Conservation (phyloP, 2,797 vertebrate genomes). For the Stomatorhinus walkeri region DNA sequence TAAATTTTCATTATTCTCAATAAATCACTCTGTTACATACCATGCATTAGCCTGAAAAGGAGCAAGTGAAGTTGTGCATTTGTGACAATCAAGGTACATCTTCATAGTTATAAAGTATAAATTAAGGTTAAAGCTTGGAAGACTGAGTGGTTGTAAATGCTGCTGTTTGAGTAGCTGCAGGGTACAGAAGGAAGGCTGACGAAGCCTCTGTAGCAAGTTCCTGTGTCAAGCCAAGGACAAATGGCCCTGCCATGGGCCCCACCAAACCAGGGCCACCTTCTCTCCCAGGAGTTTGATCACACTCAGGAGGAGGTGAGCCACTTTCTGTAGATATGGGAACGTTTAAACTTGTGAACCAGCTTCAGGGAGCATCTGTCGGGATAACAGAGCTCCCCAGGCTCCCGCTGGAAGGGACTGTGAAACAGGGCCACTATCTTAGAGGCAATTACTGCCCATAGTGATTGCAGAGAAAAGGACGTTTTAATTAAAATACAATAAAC, state of each 20-base stretch:
- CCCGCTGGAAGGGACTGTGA: background rate
- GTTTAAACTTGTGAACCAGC: background rate
- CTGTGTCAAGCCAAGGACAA: background rate
- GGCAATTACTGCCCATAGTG: background rate
- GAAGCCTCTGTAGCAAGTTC: background rate
- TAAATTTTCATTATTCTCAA: background rate
- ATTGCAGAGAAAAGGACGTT: background rate
- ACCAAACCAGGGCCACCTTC: background rate
- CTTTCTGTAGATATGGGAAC: background rate
- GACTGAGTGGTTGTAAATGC: background rate
- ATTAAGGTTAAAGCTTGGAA: background rate
- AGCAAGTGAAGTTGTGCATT: background rate
- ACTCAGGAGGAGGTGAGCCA: background rate
- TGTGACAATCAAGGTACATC: background rate
- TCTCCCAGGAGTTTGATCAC: background rate
- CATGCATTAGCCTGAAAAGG: background rate
- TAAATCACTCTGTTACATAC: background rate
- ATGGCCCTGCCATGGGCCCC: background rate
- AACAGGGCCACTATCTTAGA: background rate
- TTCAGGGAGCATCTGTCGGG: background rate
- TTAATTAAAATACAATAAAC: conserved; percentile 14
- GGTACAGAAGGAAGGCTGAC: background rate
- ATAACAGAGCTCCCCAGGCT: background rate
- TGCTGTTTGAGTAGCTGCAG: background rate
- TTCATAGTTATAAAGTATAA: background rate